phyloP scores from a whole-genome alignment of 2,888 invertebrate genomes.

The Papilio gigon region DNA sequence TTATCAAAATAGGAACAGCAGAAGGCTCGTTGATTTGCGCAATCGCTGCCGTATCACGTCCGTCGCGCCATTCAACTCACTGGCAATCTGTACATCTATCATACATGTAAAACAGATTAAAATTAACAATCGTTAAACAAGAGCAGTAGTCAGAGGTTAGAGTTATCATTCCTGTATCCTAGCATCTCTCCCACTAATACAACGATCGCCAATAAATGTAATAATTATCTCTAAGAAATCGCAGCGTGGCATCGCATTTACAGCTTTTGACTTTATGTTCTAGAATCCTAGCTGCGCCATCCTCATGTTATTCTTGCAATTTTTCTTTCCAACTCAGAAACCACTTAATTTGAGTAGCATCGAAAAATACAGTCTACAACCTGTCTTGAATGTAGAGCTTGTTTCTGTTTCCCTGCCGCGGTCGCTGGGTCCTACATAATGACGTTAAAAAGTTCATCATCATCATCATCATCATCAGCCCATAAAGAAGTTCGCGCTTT shows the following conservation, averaged over 20 bases:
- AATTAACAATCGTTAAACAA: neutral
- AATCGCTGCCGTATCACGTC: slow-evolving; percentile 72
- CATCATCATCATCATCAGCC: too few relatives aligned
- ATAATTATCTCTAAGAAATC: neutral
- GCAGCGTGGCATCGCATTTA: neutral
- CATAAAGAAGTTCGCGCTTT: too few relatives aligned
- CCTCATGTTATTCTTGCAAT: too few relatives aligned
- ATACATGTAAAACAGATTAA: neutral
- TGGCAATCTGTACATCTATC: slow-evolving; percentile 56
- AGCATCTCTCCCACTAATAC: neutral
- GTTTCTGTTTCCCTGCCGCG: too few relatives aligned
- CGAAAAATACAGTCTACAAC: too few relatives aligned
- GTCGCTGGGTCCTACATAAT: too few relatives aligned
- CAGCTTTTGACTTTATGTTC: too few relatives aligned
- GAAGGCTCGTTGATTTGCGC: slow-evolving; percentile 79
- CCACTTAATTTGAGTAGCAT: too few relatives aligned
- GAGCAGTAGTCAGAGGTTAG: neutral
- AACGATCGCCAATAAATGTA: neutral
- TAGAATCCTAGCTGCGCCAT: too few relatives aligned
- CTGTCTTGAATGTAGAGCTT: too few relatives aligned
- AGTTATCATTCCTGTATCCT: neutral
- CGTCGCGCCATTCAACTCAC: slow-evolving; percentile 69
- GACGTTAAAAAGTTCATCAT: too few relatives aligned
- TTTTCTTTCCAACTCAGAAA: too few relatives aligned
- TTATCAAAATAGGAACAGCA: slow-evolving; percentile 77